Evolutionary conservation across 1,140 invertebrate genomes (phyloP), one percentile per base, ranked within the genome.

Genomic region (Bombus terrestris): DNA sequence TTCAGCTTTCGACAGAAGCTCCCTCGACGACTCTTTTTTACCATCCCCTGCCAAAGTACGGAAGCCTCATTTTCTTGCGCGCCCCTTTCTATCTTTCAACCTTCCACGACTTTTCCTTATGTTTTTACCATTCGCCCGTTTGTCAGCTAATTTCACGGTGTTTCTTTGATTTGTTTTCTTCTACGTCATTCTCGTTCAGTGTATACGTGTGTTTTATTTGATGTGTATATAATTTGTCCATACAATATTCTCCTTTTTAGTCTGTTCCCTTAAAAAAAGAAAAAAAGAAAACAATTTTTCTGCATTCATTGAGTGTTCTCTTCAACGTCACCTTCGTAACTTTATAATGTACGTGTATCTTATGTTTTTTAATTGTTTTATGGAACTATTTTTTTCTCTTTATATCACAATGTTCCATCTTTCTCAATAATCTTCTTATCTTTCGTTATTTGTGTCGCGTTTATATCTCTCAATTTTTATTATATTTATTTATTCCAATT

Each of bases 1-100:
- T 91, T 89, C 83, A 80, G 75, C 73, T 89, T 71, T 78, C 87
- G 85, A 86, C 87, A 37, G 75, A 83, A 86, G 85, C 85, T 86
- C 80, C 79, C 83, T 85, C 68, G 57, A 62, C 53, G 39, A 64
- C 68, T 80, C 68, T 43, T 62, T 71, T 62, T 41, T 66, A 41
- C 41, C 73, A 32, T 22, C 37, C 25, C 32, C 62, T 32, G 47
- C 64, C 32, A 12, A 62, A 62, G 75, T n/a, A 37, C 28, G 47
- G 47, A n/a, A 47, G 28, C 32, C 28, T 53, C 81, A 25, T 69
- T 66, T 81, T 77, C 59, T 84, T 76, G n/a, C 66, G 25, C 8
- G 15, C 59, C 72, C 35, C 35, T 28, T 47, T 75, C 71, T 12
- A 22, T 2, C 22, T 39, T 69, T 28, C 18, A 6, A 4, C 25